These are phyloP conservation scores for Cottus gobio DNA, from an alignment of 2,113 vertebrate species.

Conservation along the genomic window DNA sequence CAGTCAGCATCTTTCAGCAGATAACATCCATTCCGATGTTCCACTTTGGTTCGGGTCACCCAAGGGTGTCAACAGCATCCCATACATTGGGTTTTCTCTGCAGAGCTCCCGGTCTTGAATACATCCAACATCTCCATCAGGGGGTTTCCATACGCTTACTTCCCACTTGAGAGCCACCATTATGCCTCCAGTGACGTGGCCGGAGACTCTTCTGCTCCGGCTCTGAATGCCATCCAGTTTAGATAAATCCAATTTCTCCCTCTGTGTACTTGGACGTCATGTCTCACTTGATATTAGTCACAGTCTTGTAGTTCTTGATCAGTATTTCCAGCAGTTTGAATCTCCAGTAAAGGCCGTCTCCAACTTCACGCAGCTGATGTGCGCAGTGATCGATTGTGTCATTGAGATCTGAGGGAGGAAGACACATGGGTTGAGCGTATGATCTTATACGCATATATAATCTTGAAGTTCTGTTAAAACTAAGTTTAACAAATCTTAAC, in stretches of 20 bases:
- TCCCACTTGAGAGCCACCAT: not conserved
- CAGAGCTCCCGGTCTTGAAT: not conserved
- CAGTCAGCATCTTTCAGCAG: not conserved
- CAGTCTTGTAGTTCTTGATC: constrained; percentile 62
- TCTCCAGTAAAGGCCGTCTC: constrained; percentile 75
- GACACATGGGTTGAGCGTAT: not conserved
- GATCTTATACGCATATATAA: not conserved
- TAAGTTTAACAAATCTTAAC: not conserved
- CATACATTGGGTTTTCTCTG: not conserved
- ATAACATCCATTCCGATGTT: not conserved
- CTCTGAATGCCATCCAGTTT: not conserved
- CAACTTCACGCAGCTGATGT: constrained; percentile 60
- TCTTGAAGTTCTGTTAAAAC: not conserved
- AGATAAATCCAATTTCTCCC: not conserved
- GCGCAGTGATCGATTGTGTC: constrained; percentile 47
- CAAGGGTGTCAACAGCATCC: constrained; percentile 2
- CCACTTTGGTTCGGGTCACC: not conserved
- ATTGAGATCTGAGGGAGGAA: constrained; percentile 31
- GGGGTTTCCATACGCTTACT: constrained; percentile 4
- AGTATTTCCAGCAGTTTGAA: constrained; percentile 74
- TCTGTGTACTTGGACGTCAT: accelerated
- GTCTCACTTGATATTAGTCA: constrained; percentile 53
- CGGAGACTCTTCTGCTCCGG: not conserved
- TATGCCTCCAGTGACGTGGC: not conserved
- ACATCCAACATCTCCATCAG: not conserved